These are phyloP conservation scores for Drosophila lacteicornis DNA, from an alignment of 1,140 invertebrate genomes.

Conservation along the genomic window DNA sequence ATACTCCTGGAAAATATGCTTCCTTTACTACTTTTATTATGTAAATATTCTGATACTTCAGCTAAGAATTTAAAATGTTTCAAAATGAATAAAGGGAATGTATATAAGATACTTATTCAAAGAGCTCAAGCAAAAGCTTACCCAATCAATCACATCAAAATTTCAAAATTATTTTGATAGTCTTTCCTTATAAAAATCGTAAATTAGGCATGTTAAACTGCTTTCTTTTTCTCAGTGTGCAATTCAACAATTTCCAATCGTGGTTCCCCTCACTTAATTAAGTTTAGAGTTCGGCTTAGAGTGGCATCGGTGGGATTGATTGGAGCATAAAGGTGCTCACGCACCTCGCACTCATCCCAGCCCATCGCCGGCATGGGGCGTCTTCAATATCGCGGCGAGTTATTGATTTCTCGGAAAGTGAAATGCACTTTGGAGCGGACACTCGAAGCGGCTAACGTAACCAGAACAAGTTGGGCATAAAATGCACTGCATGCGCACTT, in stretches of 20 bases:
- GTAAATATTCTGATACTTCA: too few relatives aligned
- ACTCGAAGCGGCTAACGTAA: constrained; percentile 50
- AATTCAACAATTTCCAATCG: constrained; percentile 28
- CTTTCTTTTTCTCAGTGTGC: constrained; percentile 1
- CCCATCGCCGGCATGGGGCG: constrained; percentile 1
- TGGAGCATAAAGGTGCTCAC: constrained; percentile 41
- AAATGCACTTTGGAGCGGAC: constrained; percentile 62
- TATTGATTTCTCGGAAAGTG: constrained; percentile 79
- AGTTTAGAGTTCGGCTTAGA: constrained; percentile 35
- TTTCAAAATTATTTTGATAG: not conserved
- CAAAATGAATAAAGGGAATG: too few relatives aligned
- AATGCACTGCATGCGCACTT: constrained; percentile 45
- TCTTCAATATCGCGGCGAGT: constrained; percentile 42
- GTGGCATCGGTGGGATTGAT: constrained; percentile 41
- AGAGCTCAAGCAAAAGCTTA: too few relatives aligned
- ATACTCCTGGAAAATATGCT: too few relatives aligned
- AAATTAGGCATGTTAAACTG: not conserved
- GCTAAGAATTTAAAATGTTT: too few relatives aligned
- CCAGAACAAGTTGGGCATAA: constrained; percentile 68
- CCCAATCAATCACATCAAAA: not conserved
- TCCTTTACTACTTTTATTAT: too few relatives aligned
- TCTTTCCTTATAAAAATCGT: not conserved
- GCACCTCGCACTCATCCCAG: constrained; percentile 6
- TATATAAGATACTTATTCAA: too few relatives aligned
- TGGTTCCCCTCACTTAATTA: constrained; percentile 51